These are phyloP conservation scores for Oppia nitens DNA, from an alignment of 1,140 invertebrate genomes.

Conservation along the genomic window DNA sequence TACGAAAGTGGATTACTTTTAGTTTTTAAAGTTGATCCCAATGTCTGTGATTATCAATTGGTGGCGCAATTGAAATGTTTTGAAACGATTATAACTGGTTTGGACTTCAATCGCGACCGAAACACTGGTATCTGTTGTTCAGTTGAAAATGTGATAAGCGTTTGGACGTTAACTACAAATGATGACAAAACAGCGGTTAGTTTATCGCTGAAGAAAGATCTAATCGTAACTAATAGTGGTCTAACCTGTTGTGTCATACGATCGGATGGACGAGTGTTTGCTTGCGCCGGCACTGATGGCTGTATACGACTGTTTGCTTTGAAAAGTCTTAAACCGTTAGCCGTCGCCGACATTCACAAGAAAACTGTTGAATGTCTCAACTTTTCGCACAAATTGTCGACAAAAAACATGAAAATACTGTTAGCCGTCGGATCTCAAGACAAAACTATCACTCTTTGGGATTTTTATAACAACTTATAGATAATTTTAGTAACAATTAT, in stretches of 20 bases:
- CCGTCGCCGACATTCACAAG: constrained; percentile 40
- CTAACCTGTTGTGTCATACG: constrained; percentile 48
- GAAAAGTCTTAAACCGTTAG: constrained; percentile 52
- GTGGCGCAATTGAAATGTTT: not conserved
- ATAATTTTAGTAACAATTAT: too few relatives aligned
- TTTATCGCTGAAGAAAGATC: not conserved
- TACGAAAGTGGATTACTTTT: constrained; percentile 7
- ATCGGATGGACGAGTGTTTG: constrained; percentile 52
- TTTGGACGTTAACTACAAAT: not conserved
- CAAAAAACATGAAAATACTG: not conserved
- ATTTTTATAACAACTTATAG: constrained; percentile 18
- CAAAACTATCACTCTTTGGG: constrained; percentile 17
- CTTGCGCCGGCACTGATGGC: constrained; percentile 54
- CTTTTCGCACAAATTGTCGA: not conserved
- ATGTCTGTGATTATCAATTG: not conserved
- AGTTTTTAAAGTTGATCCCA: not conserved
- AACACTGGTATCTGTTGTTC: not conserved
- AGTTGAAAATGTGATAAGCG: not conserved
- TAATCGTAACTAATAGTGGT: constrained; percentile 41
- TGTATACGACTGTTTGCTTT: constrained; percentile 55
- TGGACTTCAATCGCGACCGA: not conserved
- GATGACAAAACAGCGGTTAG: not conserved
- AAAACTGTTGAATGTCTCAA: constrained; percentile 11
- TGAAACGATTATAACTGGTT: not conserved
- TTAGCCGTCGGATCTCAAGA: constrained; percentile 15